Evolutionary conservation across 2,888 invertebrate genomes (phyloP), one percentile per base, ranked within the genome.

Genomic region (Lissocephala sabroskyi): DNA sequence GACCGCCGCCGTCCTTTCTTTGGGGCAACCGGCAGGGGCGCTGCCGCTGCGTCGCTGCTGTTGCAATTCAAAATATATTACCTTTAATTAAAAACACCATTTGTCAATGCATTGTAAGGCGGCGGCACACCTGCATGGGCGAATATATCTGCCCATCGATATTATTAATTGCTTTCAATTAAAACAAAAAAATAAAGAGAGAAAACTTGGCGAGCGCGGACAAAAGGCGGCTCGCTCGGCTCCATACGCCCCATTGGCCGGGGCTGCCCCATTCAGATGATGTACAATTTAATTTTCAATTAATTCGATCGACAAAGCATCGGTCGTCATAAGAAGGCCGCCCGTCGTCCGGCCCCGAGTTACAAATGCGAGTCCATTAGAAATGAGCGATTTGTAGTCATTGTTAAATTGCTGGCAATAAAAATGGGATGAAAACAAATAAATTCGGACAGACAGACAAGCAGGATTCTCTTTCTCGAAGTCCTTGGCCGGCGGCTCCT

Each of bases 151-250:
- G 29, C 37, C n/a, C 45, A 40, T 59, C 65, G 62, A 59, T 63
- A 63, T 63, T 63, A 63, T 63, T 63, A 63, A 63, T 63, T 63
- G 62, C 62, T 62, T 62, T 63, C 65, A 63, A 63, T 63, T 63
- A 62, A 65, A 52, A 48, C 51, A 50, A 55, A 64, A 55, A 41
- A 29, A 40, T 13, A 33, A 45, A 13, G 45, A 10, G 17, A 11
- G n/a, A 26, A 41, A 14, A 41, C n/a, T n/a, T n/a, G n/a, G n/a
- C n/a, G n/a, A n/a, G n/a, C n/a, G n/a, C n/a, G 5, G 7, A 41
- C 2, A 41, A 40, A 23, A 14, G 2, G n/a, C n/a, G n/a, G n/a
- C n/a, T n/a, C n/a, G n/a, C n/a, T n/a, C n/a, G n/a, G n/a, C n/a
- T n/a, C n/a, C n/a, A n/a, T n/a, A n/a, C n/a, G n/a, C n/a, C n/a